These are phyloP conservation scores for Romanogobio albipinnatus DNA, from an alignment of 2,113 vertebrate species.

Conservation along the genomic window DNA sequence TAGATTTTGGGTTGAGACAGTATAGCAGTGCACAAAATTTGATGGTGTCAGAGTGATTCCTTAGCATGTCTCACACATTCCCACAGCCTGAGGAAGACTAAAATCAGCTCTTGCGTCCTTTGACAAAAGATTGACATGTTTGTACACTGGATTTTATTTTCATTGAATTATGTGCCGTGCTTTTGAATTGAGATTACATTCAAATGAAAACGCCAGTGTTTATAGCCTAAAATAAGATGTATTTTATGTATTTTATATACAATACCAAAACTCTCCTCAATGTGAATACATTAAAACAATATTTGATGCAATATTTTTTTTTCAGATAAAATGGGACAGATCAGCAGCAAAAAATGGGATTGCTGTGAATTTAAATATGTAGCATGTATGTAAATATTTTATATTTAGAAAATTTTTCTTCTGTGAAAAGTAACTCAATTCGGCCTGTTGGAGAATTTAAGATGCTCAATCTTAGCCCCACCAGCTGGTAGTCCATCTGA, in stretches of 20 bases:
- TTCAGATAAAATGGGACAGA: not conserved
- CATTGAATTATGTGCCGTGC: not conserved
- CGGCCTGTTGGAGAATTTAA: not conserved
- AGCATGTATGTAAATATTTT: not conserved
- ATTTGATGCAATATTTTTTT: not conserved
- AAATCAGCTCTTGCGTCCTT: not conserved
- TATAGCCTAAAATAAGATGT: not conserved
- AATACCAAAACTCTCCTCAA: not conserved
- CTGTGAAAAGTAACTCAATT: too few species aligned
- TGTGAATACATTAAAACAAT: not conserved
- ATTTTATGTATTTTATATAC: too few species aligned
- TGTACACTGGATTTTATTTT: not conserved
- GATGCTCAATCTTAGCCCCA: not conserved
- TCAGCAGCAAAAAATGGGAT: not conserved
- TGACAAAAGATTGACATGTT: constrained; percentile 1
- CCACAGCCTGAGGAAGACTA: not conserved
- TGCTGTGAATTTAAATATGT: not conserved
- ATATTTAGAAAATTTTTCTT: not conserved
- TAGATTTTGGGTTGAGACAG: constrained; percentile 7
- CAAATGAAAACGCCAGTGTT: not conserved
- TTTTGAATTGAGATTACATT: not conserved
- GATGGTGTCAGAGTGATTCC: not conserved
- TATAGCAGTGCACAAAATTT: not conserved
- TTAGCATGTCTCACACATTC: constrained; percentile 4
- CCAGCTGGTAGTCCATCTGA: not conserved